These are phyloP conservation scores for Tubiluchus corallicola DNA, from an alignment of 2,888 invertebrate genomes.

Conservation along the genomic window DNA sequence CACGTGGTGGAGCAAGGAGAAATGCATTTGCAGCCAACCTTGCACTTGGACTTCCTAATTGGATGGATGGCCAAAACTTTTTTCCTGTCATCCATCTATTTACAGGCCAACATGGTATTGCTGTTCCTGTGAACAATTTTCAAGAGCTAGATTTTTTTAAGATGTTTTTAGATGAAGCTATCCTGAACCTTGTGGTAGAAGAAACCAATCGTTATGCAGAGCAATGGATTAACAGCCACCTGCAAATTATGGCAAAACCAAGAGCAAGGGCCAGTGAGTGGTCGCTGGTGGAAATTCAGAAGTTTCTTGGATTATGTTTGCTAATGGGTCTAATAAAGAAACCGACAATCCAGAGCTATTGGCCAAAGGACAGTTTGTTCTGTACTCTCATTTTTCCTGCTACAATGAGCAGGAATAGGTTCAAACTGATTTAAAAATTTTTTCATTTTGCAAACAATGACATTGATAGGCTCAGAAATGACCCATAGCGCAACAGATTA, in stretches of 20 bases:
- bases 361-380: background rate
- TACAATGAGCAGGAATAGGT: background rate
- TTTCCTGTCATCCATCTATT: too few species aligned
- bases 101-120: too few species aligned
- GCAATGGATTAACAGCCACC: background rate
- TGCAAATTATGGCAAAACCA: too few species aligned
- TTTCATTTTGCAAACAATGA: conserved; percentile 3
- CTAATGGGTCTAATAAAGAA: background rate
- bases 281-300: background rate
- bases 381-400: background rate
- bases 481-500: too few species aligned
- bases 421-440: background rate
- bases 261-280: background rate
- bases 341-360: background rate
- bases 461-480: too few species aligned
- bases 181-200: background rate
- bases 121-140: too few species aligned
- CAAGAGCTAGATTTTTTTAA: background rate
- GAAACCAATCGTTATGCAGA: background rate
- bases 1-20: too few species aligned
- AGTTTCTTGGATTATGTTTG: background rate
- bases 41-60: too few species aligned
- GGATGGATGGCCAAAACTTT: too few species aligned
- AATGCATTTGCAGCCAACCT: too few species aligned
- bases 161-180: background rate